Evolutionary conservation across 2,888 invertebrate genomes (phyloP).

Genomic region (Sceliomorpha sp.): DNA sequence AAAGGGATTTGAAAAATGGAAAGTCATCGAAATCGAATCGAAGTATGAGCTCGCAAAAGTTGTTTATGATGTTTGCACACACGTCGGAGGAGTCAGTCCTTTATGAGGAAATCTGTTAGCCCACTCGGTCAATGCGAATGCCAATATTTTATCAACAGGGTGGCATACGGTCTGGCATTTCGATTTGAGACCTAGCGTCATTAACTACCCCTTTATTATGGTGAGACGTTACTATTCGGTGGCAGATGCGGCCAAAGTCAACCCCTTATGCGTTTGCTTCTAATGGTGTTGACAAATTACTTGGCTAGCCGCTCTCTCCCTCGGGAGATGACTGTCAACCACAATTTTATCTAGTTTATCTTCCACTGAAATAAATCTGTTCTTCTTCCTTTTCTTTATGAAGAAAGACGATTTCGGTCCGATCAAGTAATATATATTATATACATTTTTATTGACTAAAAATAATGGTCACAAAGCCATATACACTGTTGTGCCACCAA

Average conservation of each 20-base stretch:
- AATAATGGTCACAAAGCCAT: too few relatives aligned
- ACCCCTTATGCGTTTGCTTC: slow-evolving; percentile 71
- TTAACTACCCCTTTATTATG: slow-evolving; percentile 79
- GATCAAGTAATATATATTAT: too few relatives aligned
- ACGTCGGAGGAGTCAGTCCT: slow-evolving; percentile 34
- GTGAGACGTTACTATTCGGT: slow-evolving; percentile 59
- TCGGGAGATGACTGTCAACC: slow-evolving; percentile 60
- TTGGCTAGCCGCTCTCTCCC: slow-evolving; percentile 76
- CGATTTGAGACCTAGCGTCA: slow-evolving; percentile 68
- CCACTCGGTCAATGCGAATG: slow-evolving; percentile 61
- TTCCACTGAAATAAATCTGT: slow-evolving; percentile 28
- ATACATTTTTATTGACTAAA: too few relatives aligned
- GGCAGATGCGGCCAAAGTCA: slow-evolving; percentile 78
- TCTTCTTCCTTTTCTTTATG: slow-evolving; percentile 1
- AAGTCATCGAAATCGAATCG: slow-evolving; percentile 52
- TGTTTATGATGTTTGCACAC: slow-evolving; percentile 53
- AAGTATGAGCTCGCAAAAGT: slow-evolving; percentile 40
- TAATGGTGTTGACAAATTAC: slow-evolving; percentile 81
- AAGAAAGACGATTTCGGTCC: too few relatives aligned
- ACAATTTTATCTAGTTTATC: slow-evolving; percentile 54
- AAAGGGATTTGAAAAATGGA: slow-evolving; percentile 34
- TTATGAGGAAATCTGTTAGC: slow-evolving; percentile 54
- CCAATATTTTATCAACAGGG: slow-evolving; percentile 77
- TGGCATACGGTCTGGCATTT: slow-evolving; percentile 70
- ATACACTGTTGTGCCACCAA: too few relatives aligned